Base-by-base conservation (phyloP, 2,888 invertebrate species). In the Pseudococcus longispinus region DNA sequence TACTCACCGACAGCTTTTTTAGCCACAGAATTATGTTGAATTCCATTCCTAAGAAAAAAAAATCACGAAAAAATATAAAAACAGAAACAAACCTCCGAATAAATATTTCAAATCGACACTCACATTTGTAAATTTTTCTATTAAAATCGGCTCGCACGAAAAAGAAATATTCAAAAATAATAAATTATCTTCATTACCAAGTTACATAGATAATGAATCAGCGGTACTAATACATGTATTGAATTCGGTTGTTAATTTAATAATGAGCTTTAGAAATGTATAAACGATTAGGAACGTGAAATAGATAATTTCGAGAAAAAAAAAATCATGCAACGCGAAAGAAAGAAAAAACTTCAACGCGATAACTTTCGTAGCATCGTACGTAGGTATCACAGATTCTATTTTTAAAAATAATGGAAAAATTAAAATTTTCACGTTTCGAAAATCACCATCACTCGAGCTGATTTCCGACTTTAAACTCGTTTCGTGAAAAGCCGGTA, bases 1-100 rank as follows among this genome's bases (percentile, higher is more conserved):
- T 83, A 83, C 51, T 83, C 29, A 83, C 83, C 83, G n/a, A 60
- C 84, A 3, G 77, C 77, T 80, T 80, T 80, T 42, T 42, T 80
- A 42, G 20, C 42, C 0, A 80, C 77, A 20, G 37, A 37, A 80
- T 80, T 80, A 80, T 80, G 32, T 42, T 37, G 32, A 37, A 80
- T 80, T 80, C 77, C 77, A 80, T 80, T 80, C 84, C 55, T 83
- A 83, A 2, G 15, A 23, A 23, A 51, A 83, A 51, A 42, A 82
- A 82, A 44, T n/a, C 18, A 80, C 46, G 15, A 51, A 51, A 26
- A 83, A 51, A 46, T 51, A 83, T 51, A 51, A 51, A 20, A 20
- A 20, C 0, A 29, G 13, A 1, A 70, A 70, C 29, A 29, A 70
- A 18, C 3, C 6, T 20, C 9, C 23, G 2, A 11, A 15, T 18